Evolutionary conservation across 2,888 invertebrate genomes (phyloP).

Genomic region (Tromatobia lineatoria): DNA sequence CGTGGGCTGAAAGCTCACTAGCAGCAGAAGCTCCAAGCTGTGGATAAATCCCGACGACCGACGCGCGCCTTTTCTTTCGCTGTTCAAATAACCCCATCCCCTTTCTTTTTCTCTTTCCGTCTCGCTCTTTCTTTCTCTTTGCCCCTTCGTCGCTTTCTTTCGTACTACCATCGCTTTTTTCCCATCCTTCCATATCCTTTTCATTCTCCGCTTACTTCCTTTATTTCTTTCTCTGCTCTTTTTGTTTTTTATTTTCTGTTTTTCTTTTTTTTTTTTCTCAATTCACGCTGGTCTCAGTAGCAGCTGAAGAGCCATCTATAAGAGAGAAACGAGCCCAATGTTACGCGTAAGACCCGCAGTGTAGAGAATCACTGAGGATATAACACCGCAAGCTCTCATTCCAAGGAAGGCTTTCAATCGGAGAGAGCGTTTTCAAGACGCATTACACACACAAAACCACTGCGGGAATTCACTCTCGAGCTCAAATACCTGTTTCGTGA

Average conservation of each 20-base stretch:
- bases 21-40: constrained; percentile 26
- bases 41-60: constrained; percentile 34
- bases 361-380: constrained; percentile 45
- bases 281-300: constrained; percentile 28
- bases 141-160: constrained; percentile 28
- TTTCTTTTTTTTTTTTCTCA: constrained; percentile 12
- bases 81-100: constrained; percentile 49
- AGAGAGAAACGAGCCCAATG: constrained; percentile 25
- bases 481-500: constrained; percentile 6
- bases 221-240: constrained; percentile 46
- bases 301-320: constrained; percentile 6
- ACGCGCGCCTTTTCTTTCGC: constrained; percentile 48
- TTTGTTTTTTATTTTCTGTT: constrained; percentile 22
- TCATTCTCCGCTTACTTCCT: constrained; percentile 49
- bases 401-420: constrained; percentile 40
- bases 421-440: constrained; percentile 43
- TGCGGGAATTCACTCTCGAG: background rate
- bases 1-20: constrained; percentile 38
- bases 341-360: constrained; percentile 31
- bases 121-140: constrained; percentile 13
- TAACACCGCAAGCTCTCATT: constrained; percentile 36
- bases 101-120: constrained; percentile 22
- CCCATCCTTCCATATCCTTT: constrained; percentile 8
- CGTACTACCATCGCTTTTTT: constrained; percentile 23
- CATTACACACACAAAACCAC: constrained; percentile 38